Base-by-base conservation (phyloP, 2,888 invertebrate species). In the Malachius bipustulatus region DNA sequence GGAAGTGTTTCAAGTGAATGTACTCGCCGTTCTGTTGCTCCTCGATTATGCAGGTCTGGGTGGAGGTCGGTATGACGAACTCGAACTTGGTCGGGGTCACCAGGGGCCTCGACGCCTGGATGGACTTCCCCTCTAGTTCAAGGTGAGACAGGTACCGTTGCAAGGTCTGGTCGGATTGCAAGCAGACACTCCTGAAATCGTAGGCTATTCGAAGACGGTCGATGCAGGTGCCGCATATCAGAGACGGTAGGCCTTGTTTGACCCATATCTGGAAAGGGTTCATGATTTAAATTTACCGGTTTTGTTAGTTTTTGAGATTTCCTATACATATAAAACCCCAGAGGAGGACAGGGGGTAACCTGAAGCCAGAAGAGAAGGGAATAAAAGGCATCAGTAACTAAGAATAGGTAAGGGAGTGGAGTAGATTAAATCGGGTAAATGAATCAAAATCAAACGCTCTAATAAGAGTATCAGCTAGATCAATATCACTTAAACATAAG, bases 1-100 rank as follows among this genome's bases (percentile, higher is more conserved):
- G 45, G 41, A 60, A 60, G 47, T 60, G 59, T 41, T 60, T 59
- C 14, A 60, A 43, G 44, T 60, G 58, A 14, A 59, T 36, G 47
- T 56, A 60, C 37, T 56, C 57, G 2, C 54, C 47, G 44, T 56
- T 57, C 38, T 54, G 54, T 3, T 50, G 49, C 32, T 54, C 56
- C 39, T 54, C 56, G 6, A 14, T 50, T 4, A 50, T 51, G 14
- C 51, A 46, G n/a, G 50, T 45, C 26, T 43, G 42, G 14, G 42
- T 43, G 10, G 38, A 40, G 14, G 47, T 43, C 8, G 51, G 35
- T 35, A 49, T 40, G 3, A 45, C 42, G 45, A 53, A 55, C 32
- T 54, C 56, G 37, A 54, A 56, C 44, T 55, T 56, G 27, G 54
- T 50, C 24, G 51, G 47, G 14, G 52, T 54, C 32, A 45, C 43